phyloP scores from a whole-genome alignment of 2,888 invertebrate genomes.

The Pecten maximus region DNA sequence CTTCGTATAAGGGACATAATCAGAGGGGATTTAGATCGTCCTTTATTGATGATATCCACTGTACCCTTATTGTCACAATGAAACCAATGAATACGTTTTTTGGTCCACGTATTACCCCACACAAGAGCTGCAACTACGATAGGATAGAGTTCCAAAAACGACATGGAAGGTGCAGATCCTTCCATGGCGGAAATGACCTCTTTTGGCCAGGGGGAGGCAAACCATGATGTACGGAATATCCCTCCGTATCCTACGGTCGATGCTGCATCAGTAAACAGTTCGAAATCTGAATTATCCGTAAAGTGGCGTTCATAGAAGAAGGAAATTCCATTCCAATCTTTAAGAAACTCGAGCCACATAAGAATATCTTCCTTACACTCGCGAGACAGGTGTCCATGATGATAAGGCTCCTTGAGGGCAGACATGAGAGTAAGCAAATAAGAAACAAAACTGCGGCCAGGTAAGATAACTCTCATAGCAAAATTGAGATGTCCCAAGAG shows the following conservation, averaged over 20 bases:
- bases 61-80: slow-evolving; percentile 53
- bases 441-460: too few species aligned
- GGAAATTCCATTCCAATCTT: slow-evolving; percentile 46
- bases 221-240: slow-evolving; percentile 40
- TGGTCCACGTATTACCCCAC: slow-evolving; percentile 46
- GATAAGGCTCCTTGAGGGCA: too few species aligned
- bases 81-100: slow-evolving; percentile 49
- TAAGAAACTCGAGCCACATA: slow-evolving; percentile 43
- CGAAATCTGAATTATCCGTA: background rate
- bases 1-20: slow-evolving; percentile 46
- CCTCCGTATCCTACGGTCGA: slow-evolving; percentile 42
- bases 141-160: slow-evolving; percentile 50
- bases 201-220: slow-evolving; percentile 41
- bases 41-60: slow-evolving; percentile 48
- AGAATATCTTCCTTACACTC: slow-evolving; percentile 16
- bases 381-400: too few species aligned
- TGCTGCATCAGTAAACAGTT: slow-evolving; percentile 39
- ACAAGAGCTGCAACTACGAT: slow-evolving; percentile 42
- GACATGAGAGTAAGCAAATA: too few species aligned
- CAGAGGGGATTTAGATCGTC: slow-evolving; percentile 42
- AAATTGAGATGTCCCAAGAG: slow-evolving; percentile 54
- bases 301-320: slow-evolving; percentile 37
- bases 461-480: slow-evolving; percentile 50
- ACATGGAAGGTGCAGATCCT: too few species aligned
- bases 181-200: background rate